Base-by-base conservation (phyloP, 2,888 invertebrate genomes). In the Erpobdella octoculata region DNA sequence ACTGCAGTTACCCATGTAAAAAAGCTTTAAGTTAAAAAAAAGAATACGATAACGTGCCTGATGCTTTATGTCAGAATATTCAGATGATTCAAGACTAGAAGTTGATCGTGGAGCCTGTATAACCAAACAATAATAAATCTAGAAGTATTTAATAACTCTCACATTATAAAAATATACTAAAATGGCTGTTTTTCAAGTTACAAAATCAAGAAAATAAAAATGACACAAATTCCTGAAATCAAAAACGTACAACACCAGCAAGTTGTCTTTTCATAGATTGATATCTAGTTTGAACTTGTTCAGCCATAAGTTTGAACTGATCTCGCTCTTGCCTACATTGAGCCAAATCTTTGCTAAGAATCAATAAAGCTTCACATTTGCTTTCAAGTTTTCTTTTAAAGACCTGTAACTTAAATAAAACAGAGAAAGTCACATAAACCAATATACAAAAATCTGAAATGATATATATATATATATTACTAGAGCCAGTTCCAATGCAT, bases 281-380 rank as follows among this genome's bases (percentile, higher is more conserved):
- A 74, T 81, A 83, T 61, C 83, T 76, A 69, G 83, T 81, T 78
- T 89, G 88, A 25, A 91, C 83, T 76, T 91, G 90, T 79, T 91
- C 91, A 0, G 90, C 90, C 86, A 91, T 87, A 9, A 89, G 82
- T 81, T 90, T 91, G 78, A 89, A 91, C 79, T 89, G 89, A 81
- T 92, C 91, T 37, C 90, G 85, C 80, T 92, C 91, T 78, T 88
- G 88, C 73, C 89, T 88, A 80, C 89, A 90, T 82, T 89, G 88
- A 77, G 90, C 90, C 73, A 92, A 82, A 79, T 91, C 91, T 78
- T 88, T 87, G 74, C 88, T 89, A 80, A 92, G 85, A 74, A 91
- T 89, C n/a, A 88, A 84, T 46, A 92, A 81, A 2, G 91, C 91
- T 82, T 91, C 91, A 69, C 89, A 86, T 83, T 92, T 92, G 79